Evolutionary conservation across 2,888 invertebrate genomes (phyloP), one percentile per base, ranked within the genome.

Genomic region (Galeruca laticollis): DNA sequence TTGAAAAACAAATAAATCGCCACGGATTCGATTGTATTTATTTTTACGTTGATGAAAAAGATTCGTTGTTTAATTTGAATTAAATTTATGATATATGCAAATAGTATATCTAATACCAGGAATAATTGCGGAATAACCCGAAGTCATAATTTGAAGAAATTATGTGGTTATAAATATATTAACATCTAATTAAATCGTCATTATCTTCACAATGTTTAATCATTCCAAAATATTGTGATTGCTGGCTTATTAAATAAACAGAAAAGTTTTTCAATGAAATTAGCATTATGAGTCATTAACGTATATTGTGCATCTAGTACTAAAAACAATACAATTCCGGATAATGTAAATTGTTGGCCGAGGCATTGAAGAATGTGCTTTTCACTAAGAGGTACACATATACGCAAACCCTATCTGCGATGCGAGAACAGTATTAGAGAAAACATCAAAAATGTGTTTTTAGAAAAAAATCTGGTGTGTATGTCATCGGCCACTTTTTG

Each of bases 61-160:
- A 21, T 11, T 21, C 52, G 26, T 35, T 52, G 52, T 62, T 62
- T 62, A 62, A 52, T 52, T 37, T 51, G 49, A 65, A 49, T 57
- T 35, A 40, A 65, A 65, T 65, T 65, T 65, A 65, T 59, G 65
- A 59, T 65, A 59, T 20, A 21, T 47, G n/a, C 47, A 65, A 64
- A 64, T 54, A 21, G 63, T 54, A n/a, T n/a, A n/a, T 26, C 26
- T 26, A 26, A 26, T 26, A 26, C 26, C 6, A 52, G 54, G 35
- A 47, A 59, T 35, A 65, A 65, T 56, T 51, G n/a, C 49, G 47
- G 43, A 43, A 37, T 52, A 56, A 40, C 37, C 11, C 37, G 35
- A 6, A 57, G 10, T 51, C 51, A 52, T 35, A 31, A 26, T 54
- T 51, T 31, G 35, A 20, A 13, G 13, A 51, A 62, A 63, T 15